Evolutionary conservation across 2,113 vertebrate genomes (phyloP), one percentile per base, ranked within the genome.

Genomic region (Entomyzon cyanotis): DNA sequence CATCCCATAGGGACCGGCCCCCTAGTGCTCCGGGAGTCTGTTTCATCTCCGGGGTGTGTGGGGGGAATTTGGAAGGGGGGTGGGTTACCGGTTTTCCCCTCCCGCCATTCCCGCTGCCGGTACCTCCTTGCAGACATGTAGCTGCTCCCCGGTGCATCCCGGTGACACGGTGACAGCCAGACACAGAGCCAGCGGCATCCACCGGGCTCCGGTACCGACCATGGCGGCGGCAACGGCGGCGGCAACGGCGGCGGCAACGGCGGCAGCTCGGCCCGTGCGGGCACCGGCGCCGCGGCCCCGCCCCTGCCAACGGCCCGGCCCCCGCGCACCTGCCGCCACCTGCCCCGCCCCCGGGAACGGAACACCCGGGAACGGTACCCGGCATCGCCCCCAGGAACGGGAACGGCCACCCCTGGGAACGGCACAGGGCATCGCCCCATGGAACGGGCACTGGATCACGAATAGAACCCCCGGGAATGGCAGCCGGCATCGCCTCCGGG

Each of bases 41-140:
- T 65, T 85, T 56, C 42, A n/a, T 44, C 44, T 37, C 47, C 31
- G 24, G 24, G 16, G 11, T 4, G 30, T 13, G 62, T 5, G 35
- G 0, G 52, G 20, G 13, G 35, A 58, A 67, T 58, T 67, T 21
- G 16, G 15, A 35, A 53, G 44, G 56, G 31, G 24, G 49, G 12
- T 50, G 24, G 33, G 24, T 25, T 30, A 41, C 19, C n/a, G 21
- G 39, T 37, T 62, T 24, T 22, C 28, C 14, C 31, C 67, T 35
- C 14, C 14, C 15, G 31, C 64, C 42, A 49, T 65, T 56, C 60
- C n/a, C 35, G n/a, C 37, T 23, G 20, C 37, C 90, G 39, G 79
- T 97, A 98, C 98, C 98, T 98, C 98, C 93, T 97, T 97, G 94
- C 98, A 98, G 93, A 96, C 96, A 68, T 98, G 97, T 39, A 98